These are phyloP conservation scores for Prochilodus magdalenae DNA, from an alignment of 2,113 vertebrate genomes.

Conservation along the genomic window DNA sequence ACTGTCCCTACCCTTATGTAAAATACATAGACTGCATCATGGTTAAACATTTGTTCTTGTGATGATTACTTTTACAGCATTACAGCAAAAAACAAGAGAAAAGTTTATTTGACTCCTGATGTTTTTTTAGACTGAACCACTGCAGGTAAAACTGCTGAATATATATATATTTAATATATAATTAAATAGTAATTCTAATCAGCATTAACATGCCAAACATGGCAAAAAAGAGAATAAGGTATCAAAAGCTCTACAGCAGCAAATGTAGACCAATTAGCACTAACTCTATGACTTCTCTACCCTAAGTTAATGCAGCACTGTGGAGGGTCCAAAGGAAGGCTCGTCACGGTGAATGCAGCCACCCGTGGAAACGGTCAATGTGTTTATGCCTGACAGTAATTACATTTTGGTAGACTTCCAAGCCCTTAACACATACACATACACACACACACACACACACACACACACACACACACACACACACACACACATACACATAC, in stretches of 20 bases:
- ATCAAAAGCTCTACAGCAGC: not conserved
- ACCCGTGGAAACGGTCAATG: conserved; percentile 60
- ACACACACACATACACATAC: not conserved
- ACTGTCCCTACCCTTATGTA: too few species aligned
- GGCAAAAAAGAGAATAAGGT: too few species aligned
- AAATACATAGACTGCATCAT: too few species aligned
- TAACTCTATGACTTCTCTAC: not conserved
- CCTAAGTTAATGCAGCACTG: not conserved
- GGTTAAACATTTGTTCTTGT: too few species aligned
- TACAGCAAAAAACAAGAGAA: too few species aligned
- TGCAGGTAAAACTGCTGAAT: too few species aligned
- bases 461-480: not conserved
- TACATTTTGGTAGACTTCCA: conserved; percentile 58
- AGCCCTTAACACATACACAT: conserved; percentile 18
- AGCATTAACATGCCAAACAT: not conserved
- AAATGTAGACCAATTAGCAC: not conserved
- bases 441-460: not conserved
- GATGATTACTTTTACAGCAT: too few species aligned
- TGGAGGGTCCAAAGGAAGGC: conserved; percentile 61
- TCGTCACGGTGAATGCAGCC: conserved; percentile 64
- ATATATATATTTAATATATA: too few species aligned
- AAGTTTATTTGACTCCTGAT: too few species aligned
- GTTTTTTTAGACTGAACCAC: too few species aligned
- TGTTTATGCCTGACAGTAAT: conserved; percentile 70
- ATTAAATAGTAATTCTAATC: too few species aligned